Evolutionary conservation across 2,113 vertebrate species (phyloP).

Genomic region (Mastomys natalensis): DNA sequence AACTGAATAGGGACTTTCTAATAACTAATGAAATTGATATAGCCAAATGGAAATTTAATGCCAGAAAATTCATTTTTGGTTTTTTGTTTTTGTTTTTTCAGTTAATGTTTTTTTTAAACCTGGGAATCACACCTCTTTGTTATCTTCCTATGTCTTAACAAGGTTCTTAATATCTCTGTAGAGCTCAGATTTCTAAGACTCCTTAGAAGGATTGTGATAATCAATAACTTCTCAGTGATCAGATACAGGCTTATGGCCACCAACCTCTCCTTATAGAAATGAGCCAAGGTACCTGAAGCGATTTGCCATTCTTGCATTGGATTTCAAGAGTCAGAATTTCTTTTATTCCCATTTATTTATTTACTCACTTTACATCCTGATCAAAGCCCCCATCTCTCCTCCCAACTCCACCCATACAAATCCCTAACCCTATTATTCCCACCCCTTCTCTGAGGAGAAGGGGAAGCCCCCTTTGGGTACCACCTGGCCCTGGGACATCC

Average conservation of each 20-base stretch:
- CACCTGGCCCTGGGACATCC: no score
- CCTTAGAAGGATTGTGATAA: background rate
- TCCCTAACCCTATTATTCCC: no score
- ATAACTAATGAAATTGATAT: background rate
- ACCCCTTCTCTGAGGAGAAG: no score
- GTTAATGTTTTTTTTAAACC: background rate
- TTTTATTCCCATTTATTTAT: background rate
- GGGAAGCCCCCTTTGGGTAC: no score
- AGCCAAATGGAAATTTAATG: background rate
- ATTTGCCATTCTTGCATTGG: background rate
- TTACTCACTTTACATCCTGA: no score
- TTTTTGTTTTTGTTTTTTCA: background rate
- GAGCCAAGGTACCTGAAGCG: background rate
- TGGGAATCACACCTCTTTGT: background rate
- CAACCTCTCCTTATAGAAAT: background rate
- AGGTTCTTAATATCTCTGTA: background rate
- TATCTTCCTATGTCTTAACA: constrained; percentile 8
- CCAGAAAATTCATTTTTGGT: background rate
- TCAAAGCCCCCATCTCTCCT: no score
- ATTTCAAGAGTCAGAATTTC: background rate
- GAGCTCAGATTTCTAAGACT: background rate
- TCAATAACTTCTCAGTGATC: background rate
- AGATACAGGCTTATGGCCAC: background rate
- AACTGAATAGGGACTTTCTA: constrained; percentile 1
- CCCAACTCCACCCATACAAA: no score